Evolutionary conservation across 1,140 invertebrate genomes (phyloP).

Genomic region (Ostrea denselamellosa): DNA sequence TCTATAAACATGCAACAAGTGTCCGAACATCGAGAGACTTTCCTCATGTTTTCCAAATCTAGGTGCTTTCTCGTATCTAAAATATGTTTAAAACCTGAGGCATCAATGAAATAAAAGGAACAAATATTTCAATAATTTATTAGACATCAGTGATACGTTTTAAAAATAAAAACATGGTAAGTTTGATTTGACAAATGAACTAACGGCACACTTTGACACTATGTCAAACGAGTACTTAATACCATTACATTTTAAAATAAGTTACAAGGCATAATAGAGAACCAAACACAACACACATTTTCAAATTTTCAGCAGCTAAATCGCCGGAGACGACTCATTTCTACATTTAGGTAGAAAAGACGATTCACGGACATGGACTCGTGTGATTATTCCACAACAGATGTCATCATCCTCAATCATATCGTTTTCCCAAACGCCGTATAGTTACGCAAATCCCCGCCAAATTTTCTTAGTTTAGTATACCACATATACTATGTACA

Average conservation of each 20-base stretch:
- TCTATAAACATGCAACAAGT: no score
- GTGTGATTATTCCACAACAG: background rate
- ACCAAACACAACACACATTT: background rate
- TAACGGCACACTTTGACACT: background rate
- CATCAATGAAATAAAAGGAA: no score
- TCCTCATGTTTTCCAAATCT: no score
- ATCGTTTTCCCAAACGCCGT: background rate
- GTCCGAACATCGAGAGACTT: no score
- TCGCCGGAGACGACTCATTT: background rate
- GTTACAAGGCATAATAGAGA: background rate
- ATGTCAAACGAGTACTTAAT: background rate
- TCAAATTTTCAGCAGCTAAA: constrained; percentile 2
- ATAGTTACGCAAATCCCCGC: background rate
- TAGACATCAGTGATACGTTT: background rate
- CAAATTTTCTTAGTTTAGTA: background rate
- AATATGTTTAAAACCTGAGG: no score
- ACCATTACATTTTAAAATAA: no score
- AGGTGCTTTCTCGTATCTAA: no score
- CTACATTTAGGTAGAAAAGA: background rate
- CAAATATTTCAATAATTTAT: background rate
- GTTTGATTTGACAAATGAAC: constrained; percentile 8
- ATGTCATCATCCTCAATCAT: background rate
- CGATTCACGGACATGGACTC: background rate
- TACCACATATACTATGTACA: background rate
- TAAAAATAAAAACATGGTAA: background rate